phyloP scores from a whole-genome alignment of 2,113 vertebrate species.

The Ancistrus triradiatus region DNA sequence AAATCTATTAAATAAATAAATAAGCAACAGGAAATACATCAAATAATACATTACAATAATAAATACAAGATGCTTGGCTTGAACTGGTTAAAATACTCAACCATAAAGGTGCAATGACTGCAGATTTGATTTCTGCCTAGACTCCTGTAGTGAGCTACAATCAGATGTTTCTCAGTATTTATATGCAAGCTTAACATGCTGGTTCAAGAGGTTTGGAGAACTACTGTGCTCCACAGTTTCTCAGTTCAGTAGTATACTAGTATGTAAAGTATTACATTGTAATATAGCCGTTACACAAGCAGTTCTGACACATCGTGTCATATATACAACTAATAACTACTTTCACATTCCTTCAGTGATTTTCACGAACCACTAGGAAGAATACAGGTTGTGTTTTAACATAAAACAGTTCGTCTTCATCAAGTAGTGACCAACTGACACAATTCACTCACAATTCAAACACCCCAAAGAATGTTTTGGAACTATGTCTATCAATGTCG shows the following conservation, averaged over 20 bases:
- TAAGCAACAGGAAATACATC: conserved; percentile 18
- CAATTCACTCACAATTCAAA: conserved; percentile 61
- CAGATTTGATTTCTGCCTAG: not conserved
- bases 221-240: not conserved
- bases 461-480: conserved; percentile 68
- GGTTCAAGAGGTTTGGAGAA: conserved; percentile 2
- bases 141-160: conserved; percentile 20
- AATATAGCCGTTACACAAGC: not conserved
- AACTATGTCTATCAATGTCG: conserved; percentile 9
- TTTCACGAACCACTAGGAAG: conserved; percentile 16
- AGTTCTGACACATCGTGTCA: conserved; percentile 23
- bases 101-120: not conserved
- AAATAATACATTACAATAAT: not conserved
- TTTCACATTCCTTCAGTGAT: conserved; percentile 13
- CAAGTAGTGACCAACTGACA: not conserved
- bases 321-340: not conserved
- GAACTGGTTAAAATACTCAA: not conserved
- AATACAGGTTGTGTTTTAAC: conserved; percentile 34
- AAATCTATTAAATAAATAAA: conserved; percentile 23
- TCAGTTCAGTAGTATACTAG: not conserved
- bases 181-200: conserved; percentile 26
- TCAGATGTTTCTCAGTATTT: not conserved
- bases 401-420: conserved; percentile 34
- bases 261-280: conserved; percentile 14
- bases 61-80: not conserved